Base-by-base conservation (phyloP, 2,888 invertebrate species). In the Sinelater perroti region DNA sequence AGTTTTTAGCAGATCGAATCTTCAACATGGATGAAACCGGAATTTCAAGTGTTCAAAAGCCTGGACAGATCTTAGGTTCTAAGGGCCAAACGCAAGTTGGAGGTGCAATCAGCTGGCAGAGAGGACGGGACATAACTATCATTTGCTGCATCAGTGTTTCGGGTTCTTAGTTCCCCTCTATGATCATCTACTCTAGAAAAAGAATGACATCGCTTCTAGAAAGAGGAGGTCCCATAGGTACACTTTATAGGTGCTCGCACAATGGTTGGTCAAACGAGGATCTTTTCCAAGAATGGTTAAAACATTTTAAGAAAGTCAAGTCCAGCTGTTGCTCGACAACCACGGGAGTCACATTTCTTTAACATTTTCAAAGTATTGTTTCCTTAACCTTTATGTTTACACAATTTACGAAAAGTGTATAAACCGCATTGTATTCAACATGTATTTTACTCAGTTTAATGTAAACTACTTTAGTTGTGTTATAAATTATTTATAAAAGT, bases 161-260 rank as follows among this genome's bases (percentile, higher is more conserved):
- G 6, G 35, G 35, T n/a, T n/a, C n/a, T n/a, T n/a, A n/a, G n/a
- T n/a, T n/a, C n/a, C n/a, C n/a, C n/a, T n/a, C n/a, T n/a, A n/a
- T n/a, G n/a, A n/a, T n/a, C n/a, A n/a, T n/a, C n/a, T n/a, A n/a
- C n/a, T n/a, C n/a, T n/a, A n/a, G n/a, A n/a, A 73, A 79, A 61
- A 74, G 75, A 54, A 68, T 77, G 74, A 73, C 73, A 35, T 72
- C 74, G 7, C 53, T 60, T 0, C 67, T 80, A 6, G 72, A 77
- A 59, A 73, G 73, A 46, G 75, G 74, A 70, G 78, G 78, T n/a
- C 77, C 76, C 61, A 52, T 69, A 59, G 72, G 73, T 21, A 70
- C 77, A 4, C 57, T 78, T 21, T 70, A 68, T 50, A 60, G 54
- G 42, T 68, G 65, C 46, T 69, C 69, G 14, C 38, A 58, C 3